Conservation (phyloP, 2,113 vertebrate species). For the Aphyosemion australe region DNA sequence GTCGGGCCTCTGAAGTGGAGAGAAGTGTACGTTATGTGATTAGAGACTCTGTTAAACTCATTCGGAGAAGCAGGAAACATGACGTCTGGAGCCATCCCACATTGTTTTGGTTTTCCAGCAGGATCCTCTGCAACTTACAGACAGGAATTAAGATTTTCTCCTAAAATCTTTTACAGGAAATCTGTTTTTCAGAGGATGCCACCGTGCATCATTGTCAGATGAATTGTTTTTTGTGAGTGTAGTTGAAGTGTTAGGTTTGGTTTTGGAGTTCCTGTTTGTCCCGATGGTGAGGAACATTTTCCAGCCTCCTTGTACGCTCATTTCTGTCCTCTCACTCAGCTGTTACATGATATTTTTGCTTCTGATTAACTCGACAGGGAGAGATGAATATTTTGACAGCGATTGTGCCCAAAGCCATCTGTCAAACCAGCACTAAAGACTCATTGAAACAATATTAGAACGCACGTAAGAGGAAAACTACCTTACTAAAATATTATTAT, state of each 20-base stretch:
- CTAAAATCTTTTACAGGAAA: neutral
- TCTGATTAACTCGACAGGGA: constrained; percentile 17
- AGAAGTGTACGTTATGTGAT: constrained; percentile 50
- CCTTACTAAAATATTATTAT: too few species aligned
- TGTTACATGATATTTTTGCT: neutral
- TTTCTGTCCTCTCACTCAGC: neutral
- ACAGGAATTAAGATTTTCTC: neutral
- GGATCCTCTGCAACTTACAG: neutral
- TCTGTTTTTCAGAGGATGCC: neutral
- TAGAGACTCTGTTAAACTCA: constrained; percentile 38
- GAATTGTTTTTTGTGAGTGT: too few species aligned
- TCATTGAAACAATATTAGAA: neutral
- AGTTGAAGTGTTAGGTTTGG: too few species aligned
- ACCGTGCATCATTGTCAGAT: too few species aligned
- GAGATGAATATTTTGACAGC: constrained; percentile 30
- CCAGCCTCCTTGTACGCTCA: too few species aligned
- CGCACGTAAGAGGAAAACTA: too few species aligned
- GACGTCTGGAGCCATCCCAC: constrained; percentile 22
- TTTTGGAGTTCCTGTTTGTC: neutral
- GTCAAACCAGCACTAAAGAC: constrained; percentile 18
- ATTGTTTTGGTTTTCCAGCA: constrained; percentile 11
- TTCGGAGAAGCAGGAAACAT: constrained; percentile 30
- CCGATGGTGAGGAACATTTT: neutral
- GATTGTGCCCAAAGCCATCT: constrained; percentile 31
- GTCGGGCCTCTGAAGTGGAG: constrained; percentile 43